These are phyloP conservation scores for Cacatua alba DNA, from an alignment of 2,113 vertebrate species.

Conservation along the genomic window DNA sequence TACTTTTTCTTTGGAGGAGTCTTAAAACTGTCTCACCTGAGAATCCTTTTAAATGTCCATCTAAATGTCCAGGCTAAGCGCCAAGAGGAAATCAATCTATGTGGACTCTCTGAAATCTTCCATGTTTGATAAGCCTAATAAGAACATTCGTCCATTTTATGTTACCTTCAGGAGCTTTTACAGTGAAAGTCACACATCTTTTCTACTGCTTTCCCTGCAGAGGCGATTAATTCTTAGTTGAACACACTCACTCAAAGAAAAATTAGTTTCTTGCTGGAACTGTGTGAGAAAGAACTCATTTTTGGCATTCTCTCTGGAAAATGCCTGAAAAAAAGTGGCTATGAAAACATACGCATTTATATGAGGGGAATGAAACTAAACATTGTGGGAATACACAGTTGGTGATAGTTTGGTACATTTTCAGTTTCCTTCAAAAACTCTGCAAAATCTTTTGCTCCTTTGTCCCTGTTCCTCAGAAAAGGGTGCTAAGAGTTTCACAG, in stretches of 20 bases:
- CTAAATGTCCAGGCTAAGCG: neutral
- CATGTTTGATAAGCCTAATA: conserved; percentile 27
- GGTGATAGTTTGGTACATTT: neutral
- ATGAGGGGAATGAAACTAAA: neutral
- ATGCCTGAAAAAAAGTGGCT: accelerated
- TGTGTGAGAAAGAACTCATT: neutral
- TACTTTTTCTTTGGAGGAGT: neutral
- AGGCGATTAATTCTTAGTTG: neutral
- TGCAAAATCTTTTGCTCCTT: neutral
- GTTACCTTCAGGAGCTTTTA: conserved; percentile 28
- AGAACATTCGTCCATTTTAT: conserved; percentile 37
- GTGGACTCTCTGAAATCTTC: conserved; percentile 17
- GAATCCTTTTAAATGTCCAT: neutral
- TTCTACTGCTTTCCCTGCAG: neutral
- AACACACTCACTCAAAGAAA: neutral
- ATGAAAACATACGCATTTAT: neutral
- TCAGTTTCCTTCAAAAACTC: neutral
- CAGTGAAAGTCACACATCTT: neutral
- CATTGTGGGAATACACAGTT: neutral
- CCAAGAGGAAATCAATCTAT: conserved; percentile 37
- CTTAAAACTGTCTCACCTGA: neutral
- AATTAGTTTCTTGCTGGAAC: neutral
- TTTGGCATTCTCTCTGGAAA: neutral
- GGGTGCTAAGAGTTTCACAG: neutral
- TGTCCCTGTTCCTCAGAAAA: neutral